These are phyloP conservation scores for Belgica antarctica DNA, from an alignment of 2,888 invertebrate genomes.

Conservation along the genomic window DNA sequence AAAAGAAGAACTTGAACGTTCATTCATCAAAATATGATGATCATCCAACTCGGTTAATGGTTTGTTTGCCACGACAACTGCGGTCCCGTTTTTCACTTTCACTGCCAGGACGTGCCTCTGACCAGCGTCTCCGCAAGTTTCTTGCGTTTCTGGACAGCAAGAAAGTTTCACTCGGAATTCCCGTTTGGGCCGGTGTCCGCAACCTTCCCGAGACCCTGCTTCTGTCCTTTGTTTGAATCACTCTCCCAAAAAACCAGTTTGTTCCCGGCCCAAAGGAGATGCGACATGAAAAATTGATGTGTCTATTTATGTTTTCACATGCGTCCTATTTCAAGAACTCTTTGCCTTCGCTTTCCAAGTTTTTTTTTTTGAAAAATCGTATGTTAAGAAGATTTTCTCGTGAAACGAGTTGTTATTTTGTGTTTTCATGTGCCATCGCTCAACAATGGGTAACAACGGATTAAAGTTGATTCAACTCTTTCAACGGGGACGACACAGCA, in stretches of 20 bases:
- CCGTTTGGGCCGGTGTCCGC: too few species aligned
- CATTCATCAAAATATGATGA: constrained; percentile 37
- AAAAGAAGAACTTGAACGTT: constrained; percentile 4
- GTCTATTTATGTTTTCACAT: constrained; percentile 43
- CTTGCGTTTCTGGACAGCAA: too few species aligned
- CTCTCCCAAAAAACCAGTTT: constrained; percentile 18
- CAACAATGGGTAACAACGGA: constrained; percentile 41
- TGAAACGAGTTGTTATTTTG: constrained; percentile 17
- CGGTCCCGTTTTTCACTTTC: constrained; percentile 36
- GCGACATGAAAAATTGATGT: constrained; percentile 38
- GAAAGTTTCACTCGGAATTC: too few species aligned
- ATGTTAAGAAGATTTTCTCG: constrained; percentile 16
- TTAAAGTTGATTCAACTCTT: constrained; percentile 43
- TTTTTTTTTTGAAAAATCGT: too few species aligned
- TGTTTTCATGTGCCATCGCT: constrained; percentile 18
- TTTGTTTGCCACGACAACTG: constrained; percentile 35
- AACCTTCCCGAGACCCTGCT: neutral
- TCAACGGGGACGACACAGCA: constrained; percentile 1
- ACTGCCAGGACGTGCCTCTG: too few species aligned
- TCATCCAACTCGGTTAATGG: constrained; percentile 27
- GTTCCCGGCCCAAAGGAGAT: neutral
- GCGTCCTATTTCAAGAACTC: neutral
- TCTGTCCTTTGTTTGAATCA: too few species aligned
- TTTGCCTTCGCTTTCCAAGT: too few species aligned
- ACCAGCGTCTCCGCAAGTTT: too few species aligned